Evolutionary conservation across 2,113 vertebrate genomes (phyloP).

Genomic region (Aspidoscelis tigris): DNA sequence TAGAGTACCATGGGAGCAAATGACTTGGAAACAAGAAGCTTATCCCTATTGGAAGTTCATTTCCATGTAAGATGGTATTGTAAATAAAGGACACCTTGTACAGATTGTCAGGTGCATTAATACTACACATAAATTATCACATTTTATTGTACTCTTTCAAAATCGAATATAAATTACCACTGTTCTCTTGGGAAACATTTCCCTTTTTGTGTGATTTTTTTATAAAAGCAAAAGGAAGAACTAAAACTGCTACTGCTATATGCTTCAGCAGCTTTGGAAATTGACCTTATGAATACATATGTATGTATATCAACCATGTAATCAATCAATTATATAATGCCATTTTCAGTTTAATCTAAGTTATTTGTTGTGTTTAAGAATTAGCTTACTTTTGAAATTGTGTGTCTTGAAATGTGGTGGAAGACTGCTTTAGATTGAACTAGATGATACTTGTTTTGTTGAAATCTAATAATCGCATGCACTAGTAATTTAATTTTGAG

Average conservation of each 20-base stretch:
- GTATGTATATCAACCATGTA: not conserved
- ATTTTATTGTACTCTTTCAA: not conserved
- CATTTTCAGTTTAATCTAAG: slow-evolving; percentile 1
- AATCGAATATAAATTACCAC: not conserved
- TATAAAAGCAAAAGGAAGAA: not conserved
- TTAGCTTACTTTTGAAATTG: not conserved
- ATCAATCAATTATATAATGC: not conserved
- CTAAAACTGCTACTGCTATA: not conserved
- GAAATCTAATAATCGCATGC: accelerated
- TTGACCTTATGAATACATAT: not conserved
- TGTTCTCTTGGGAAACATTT: not conserved
- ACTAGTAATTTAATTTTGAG: not conserved
- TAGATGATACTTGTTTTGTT: not conserved
- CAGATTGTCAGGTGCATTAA: not conserved
- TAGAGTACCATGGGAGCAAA: not conserved
- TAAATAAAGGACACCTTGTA: not conserved
- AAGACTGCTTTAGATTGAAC: not conserved
- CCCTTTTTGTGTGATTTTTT: not conserved
- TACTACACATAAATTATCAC: not conserved
- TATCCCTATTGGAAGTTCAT: not conserved
- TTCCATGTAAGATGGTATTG: not conserved
- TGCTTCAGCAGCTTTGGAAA: not conserved
- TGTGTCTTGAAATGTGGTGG: not conserved
- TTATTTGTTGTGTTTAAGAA: not conserved
- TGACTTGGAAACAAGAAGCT: not conserved